phyloP scores from a whole-genome alignment of 2,113 vertebrate genomes.

The Neodontobutis hainanensis region DNA sequence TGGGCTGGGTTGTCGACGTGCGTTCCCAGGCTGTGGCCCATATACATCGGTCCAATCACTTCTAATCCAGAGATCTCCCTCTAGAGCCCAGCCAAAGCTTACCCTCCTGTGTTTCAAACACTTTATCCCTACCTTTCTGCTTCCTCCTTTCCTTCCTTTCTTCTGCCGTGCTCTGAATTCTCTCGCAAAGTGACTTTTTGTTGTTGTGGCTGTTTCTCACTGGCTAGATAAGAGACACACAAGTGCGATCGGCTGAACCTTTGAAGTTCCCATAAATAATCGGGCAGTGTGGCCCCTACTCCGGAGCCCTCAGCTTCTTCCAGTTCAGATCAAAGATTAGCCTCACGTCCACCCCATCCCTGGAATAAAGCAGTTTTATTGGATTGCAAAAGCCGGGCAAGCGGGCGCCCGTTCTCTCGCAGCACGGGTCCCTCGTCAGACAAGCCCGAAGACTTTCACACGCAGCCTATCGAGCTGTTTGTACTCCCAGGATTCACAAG shows the following conservation, averaged over 20 bases:
- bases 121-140: conserved; percentile 52
- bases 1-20: not conserved
- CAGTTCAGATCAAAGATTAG: conserved; percentile 78
- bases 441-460: conserved; percentile 70
- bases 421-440: conserved; percentile 62
- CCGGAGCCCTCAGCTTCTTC: conserved; percentile 68
- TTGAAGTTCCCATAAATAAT: conserved; percentile 77
- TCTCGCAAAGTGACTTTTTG: conserved; percentile 68
- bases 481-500: conserved; percentile 73
- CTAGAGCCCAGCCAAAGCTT: conserved; percentile 28
- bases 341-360: conserved; percentile 67
- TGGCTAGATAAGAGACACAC: conserved; percentile 67
- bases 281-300: conserved; percentile 52
- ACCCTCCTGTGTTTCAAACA: conserved; percentile 43
- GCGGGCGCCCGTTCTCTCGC: conserved; percentile 45
- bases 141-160: conserved; percentile 50
- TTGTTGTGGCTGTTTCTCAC: conserved; percentile 72
- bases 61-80: conserved; percentile 66
- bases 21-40: conserved; percentile 63
- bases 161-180: conserved; percentile 48
- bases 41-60: conserved; percentile 45
- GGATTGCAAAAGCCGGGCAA: conserved; percentile 68
- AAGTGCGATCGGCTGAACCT: conserved; percentile 73
- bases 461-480: conserved; percentile 74
- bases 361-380: conserved; percentile 73